A percentile compares a stretch with the other conserved stretches of the same genome.
phyloP scores from a whole-genome alignment of 2,797 vertebrate species.

The Sphaeramia orbicularis region DNA sequence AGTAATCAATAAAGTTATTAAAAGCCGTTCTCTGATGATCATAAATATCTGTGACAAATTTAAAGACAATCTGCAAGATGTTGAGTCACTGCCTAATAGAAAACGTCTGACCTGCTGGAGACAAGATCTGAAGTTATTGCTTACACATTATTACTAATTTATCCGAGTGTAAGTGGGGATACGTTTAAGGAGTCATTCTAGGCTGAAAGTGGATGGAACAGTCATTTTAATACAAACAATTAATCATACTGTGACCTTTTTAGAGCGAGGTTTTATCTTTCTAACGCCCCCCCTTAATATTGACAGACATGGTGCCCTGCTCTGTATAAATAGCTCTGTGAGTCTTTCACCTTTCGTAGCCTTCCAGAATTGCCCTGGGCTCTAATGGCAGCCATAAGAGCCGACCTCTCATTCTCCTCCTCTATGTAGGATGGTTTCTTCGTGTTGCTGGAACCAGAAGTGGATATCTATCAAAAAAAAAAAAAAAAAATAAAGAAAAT shows the following conservation, averaged over 20 bases:
- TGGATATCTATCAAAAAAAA: constrained; percentile 81
- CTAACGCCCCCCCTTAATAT: not conserved
- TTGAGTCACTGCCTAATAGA: no score
- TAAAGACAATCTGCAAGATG: not conserved
- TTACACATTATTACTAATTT: no score
- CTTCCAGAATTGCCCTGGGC: constrained; percentile 82
- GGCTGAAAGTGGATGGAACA: not conserved
- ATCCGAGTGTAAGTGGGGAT: not conserved
- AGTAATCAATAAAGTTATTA: not conserved
- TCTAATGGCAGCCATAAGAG: constrained; percentile 92
- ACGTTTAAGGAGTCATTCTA: not conserved
- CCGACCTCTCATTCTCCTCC: constrained; percentile 87
- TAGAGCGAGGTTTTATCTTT: not conserved
- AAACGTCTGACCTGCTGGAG: no score
- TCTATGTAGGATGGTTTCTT: constrained; percentile 77
- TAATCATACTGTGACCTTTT: not conserved
- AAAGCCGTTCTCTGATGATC: not conserved
- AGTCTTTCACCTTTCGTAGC: constrained; percentile 89
- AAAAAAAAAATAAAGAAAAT: constrained; percentile 24
- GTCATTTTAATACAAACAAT: not conserved
- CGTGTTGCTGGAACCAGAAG: constrained; percentile 59
- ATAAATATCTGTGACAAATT: not conserved
- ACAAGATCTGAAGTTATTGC: no score
- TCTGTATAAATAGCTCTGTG: not conserved
- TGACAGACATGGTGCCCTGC: constrained; percentile 7